Base-by-base conservation (phyloP, 2,797 vertebrate genomes). In the Sebastes baramenuke region DNA sequence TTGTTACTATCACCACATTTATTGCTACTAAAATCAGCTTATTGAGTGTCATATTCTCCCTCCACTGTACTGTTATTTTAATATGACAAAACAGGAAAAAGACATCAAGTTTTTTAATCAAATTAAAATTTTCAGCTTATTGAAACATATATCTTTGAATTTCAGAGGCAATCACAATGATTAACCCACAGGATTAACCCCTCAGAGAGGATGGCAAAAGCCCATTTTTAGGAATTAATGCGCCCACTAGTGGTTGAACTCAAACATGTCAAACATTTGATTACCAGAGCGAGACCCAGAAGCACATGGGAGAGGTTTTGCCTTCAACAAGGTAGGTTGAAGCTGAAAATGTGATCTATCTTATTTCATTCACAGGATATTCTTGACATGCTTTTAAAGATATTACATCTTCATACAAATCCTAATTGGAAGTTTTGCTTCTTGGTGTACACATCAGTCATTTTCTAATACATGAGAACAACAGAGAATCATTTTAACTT, bases 191-290 rank as follows among this genome's bases (percentile, higher is more conserved):
- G 46, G 46, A 54, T 54, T 16, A 58, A 20, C 54, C 42, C 20
- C 24, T 24, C 16, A 29, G 18, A 22, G 9, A 36, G 30, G 14
- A 27, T 1, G n/a, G 5, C 22, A 54, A 13, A 27, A 49, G 27
- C 27, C 11, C 8, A 18, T 52, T 66, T 80, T 55, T n/a, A 79
- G 67, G 89, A 75, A 77, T 72, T 1, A 32, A 54, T 81, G 55
- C 69, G 72, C 89, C 89, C 89, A 88, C 90, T 93, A 80, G 92
- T 84, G 92, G 75, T 29, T 24, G 5, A 49, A 29, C 34, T 38
- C 54, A 49, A 36, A 58, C 60, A 12, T 4, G 42, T 27, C 22
- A 42, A 32, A 18, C 16, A 18, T 46, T 46, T 18, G 42, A 46
- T 46, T 18, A 6, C 13, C 29, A 9, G 65, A 36, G 36, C 10